These are phyloP conservation scores for Xenentodon cancila DNA, from an alignment of 2,797 vertebrate genomes.

Conservation along the genomic window DNA sequence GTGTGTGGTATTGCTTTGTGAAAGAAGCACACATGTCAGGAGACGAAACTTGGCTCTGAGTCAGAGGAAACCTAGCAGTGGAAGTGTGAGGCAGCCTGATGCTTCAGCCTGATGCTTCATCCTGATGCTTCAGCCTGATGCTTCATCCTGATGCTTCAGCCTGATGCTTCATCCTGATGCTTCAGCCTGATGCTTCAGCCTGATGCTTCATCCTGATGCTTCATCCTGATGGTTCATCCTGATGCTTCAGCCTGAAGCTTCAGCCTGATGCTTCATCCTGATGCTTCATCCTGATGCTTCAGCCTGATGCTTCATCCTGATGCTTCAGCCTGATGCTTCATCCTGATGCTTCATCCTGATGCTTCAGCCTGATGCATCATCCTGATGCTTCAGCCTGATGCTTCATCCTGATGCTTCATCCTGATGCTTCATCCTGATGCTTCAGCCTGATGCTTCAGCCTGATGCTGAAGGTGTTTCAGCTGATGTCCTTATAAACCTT, in stretches of 20 bases:
- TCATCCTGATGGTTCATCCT: slow-evolving; percentile 23
- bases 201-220: slow-evolving; percentile 17
- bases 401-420: slow-evolving; percentile 7
- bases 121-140: slow-evolving; percentile 27
- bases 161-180: slow-evolving; percentile 15
- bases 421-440: slow-evolving; percentile 15
- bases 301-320: slow-evolving; percentile 12
- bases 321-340: slow-evolving; percentile 28
- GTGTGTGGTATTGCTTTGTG: background rate
- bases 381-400: slow-evolving; percentile 27
- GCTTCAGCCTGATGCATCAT: slow-evolving; percentile 7
- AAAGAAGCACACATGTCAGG: background rate
- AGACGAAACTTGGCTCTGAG: background rate
- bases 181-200: slow-evolving; percentile 17
- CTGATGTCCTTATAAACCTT: slow-evolving; percentile 58
- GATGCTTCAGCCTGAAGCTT: slow-evolving; percentile 13
- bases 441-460: slow-evolving; percentile 33
- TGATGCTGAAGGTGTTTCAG: slow-evolving; percentile 57
- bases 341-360: too few relatives aligned
- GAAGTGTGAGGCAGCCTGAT: slow-evolving; percentile 6
- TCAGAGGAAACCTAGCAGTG: slow-evolving; percentile 4
- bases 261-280: slow-evolving; percentile 23
- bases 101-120: slow-evolving; percentile 7
- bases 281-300: slow-evolving; percentile 17
- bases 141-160: slow-evolving; percentile 9